A percentile compares a stretch with the other conserved stretches of the same genome.
phyloP scores from a whole-genome alignment of 2,797 vertebrate genomes.

The Nannoperca obscura region DNA sequence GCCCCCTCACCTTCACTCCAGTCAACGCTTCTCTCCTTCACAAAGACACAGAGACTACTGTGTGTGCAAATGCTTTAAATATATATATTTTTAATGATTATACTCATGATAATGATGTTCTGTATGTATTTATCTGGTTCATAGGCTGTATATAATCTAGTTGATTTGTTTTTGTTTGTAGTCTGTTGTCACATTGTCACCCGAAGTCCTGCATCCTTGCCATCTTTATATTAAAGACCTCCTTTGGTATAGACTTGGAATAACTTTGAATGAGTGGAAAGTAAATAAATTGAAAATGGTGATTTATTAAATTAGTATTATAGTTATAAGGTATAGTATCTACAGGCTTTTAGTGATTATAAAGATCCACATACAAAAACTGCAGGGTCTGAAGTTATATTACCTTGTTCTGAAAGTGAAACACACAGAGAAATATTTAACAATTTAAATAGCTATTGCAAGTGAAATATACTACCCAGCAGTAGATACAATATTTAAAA shows the following conservation, averaged over 20 bases:
- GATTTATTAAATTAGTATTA: no score
- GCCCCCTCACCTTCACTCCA: conserved; percentile 42
- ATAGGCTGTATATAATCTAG: no score
- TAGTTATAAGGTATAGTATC: background rate
- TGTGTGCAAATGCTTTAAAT: no score
- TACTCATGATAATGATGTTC: background rate
- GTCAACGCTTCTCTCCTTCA: background rate
- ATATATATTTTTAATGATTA: background rate
- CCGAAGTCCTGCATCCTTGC: background rate
- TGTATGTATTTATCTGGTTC: background rate
- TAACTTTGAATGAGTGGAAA: no score
- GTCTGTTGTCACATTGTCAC: background rate
- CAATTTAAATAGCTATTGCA: background rate
- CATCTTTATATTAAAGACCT: no score
- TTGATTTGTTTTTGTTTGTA: background rate
- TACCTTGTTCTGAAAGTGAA: background rate
- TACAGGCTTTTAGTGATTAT: background rate
- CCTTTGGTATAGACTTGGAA: no score
- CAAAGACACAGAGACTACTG: no score
- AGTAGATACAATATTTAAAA: background rate
- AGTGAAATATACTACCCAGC: background rate
- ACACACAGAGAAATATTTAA: background rate
- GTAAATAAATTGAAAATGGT: no score
- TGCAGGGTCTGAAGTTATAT: background rate
- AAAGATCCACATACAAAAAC: background rate